Base-by-base conservation (phyloP, 2,888 invertebrate species). In the Luperina testacea region DNA sequence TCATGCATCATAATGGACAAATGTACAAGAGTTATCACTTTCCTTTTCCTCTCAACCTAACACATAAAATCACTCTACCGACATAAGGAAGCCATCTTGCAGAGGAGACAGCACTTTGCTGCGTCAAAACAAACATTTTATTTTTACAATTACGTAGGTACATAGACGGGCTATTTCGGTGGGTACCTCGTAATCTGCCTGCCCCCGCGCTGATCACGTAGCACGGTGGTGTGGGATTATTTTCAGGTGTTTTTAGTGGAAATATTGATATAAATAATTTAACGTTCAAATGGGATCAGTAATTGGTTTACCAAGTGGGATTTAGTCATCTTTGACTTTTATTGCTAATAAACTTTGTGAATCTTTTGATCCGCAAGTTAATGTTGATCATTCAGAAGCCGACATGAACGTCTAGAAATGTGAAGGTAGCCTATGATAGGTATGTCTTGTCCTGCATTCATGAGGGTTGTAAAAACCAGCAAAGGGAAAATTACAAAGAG, bases 121-220 rank as follows among this genome's bases (percentile, higher is more conserved):
- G 77, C 83, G 88, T 83, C 88, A 81, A 84, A 86, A 89, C 88
- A 89, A 80, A 84, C 88, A 81, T 74, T 82, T 87, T 89, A 90
- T 89, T 89, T 89, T 83, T 90, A 90, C 89, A 90, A 89, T 90
- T 90, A 88, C 82, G 84, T 87, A 72, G 72, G 80, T 86, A 86
- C 75, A 75, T 77, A 64, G 61, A 51, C 64, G 74, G 70, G 80
- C 79, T 88, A 88, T 88, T 88, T 88, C 73, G 59, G 88, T 82
- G 45, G 42, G 72, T 77, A 83, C 81, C 64, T 75, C 65, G 77
- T 88, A 89, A 88, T 88, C 88, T 88, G 72, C 68, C 42, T 68
- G 70, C 77, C 42, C 53, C 48, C 71, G 53, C 59, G 9, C 45
- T 13, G 61, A 81, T 76, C 88, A 88, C 88, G 88, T 86, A 80